phyloP scores from a whole-genome alignment of 1,140 invertebrate genomes.

The Listronotus bonariensis region DNA sequence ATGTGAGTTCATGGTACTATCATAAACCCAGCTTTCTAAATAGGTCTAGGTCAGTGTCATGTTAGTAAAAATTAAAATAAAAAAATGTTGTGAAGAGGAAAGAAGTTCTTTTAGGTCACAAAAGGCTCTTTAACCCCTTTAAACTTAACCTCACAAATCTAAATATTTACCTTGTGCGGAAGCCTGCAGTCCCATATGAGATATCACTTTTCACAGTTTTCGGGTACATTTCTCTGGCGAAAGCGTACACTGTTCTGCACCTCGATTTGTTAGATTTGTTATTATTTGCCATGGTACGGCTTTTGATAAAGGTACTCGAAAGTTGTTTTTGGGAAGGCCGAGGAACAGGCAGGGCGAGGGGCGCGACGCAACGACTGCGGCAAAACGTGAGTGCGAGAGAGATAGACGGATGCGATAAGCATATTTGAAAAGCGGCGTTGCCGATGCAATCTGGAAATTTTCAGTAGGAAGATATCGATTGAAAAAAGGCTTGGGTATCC shows the following conservation, averaged over 20 bases:
- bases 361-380: not conserved
- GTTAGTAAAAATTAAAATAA: too few relatives aligned
- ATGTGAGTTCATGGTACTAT: too few relatives aligned
- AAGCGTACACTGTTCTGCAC: constrained; percentile 66
- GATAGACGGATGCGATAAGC: constrained; percentile 2
- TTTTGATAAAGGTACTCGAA: constrained; percentile 31
- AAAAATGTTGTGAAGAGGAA: too few relatives aligned
- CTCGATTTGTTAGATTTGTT: constrained; percentile 29
- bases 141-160: constrained; percentile 30
- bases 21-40: too few relatives aligned
- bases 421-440: constrained; percentile 5
- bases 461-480: not conserved
- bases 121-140: constrained; percentile 16
- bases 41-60: too few relatives aligned
- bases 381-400: constrained; percentile 17
- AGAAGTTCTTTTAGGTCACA: constrained; percentile 16
- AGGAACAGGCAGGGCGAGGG: constrained; percentile 4
- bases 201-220: constrained; percentile 65
- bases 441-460: not conserved
- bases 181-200: constrained; percentile 72
- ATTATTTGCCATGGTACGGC: constrained; percentile 46
- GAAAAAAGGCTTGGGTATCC: too few relatives aligned
- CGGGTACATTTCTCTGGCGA: constrained; percentile 75
- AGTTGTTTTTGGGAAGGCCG: constrained; percentile 31
- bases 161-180: constrained; percentile 67